Evolutionary conservation across 2,888 invertebrate genomes (phyloP), one percentile per base, ranked within the genome.

Genomic region (Papilio gigon): DNA sequence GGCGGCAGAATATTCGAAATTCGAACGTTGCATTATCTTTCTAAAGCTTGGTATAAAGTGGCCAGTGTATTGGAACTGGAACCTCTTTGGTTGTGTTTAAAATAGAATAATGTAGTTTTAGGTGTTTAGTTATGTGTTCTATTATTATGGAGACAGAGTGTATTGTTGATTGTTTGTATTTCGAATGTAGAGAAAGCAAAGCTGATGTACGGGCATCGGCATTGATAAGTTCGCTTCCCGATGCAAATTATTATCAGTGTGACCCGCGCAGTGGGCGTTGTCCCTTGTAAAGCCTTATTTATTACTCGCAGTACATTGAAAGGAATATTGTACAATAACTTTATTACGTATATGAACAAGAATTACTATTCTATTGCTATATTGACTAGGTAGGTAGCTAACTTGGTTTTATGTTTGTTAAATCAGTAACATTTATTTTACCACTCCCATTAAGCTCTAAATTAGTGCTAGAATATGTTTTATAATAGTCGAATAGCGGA

Each of bases 191-290:
- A 85, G 88, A 89, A 88, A 88, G 88, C 85, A 75, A 73, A 66
- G 70, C 79, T 83, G 88, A 88, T 87, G 87, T 85, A 85, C 82
- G 77, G 77, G 72, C 71, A 74, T 70, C 75, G 77, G 80, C 76
- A 80, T 82, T 89, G 88, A 88, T 88, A 88, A 87, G 84, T 82
- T 78, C 75, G 84, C 88, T 89, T 88, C 87, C 87, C 85, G 84
- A 85, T 87, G 88, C 88, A 87, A 87, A 88, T 88, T 86, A 86
- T 87, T 87, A 87, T 87, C 87, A 78, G 75, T 74, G 74, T 87
- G 88, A 88, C 85, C 85, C 72, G 78, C 53, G 75, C 71, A 69
- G 85, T 86, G 84, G 87, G 89, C 84, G 86, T 79, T 75, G 78
- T 74, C 75, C 63, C 78, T 86, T 87, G 82, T 81, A 80, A 86